A percentile compares a stretch with the other conserved stretches of the same genome.
phyloP scores from a whole-genome alignment of 2,113 vertebrate species.

The Aegotheles bennettii region DNA sequence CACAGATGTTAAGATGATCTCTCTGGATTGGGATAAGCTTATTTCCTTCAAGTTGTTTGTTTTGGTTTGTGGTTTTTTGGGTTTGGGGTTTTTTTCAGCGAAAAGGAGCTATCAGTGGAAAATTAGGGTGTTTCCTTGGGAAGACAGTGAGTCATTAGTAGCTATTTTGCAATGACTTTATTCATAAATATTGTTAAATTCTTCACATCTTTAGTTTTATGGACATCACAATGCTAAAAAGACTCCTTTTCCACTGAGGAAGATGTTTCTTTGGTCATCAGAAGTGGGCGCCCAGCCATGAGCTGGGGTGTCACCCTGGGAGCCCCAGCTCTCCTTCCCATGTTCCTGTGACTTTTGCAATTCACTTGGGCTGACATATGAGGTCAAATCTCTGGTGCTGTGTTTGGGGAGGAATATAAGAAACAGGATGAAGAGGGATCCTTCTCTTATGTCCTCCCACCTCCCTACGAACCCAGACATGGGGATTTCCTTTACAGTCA shows the following conservation, averaged over 20 bases:
- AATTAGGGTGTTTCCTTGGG: conserved; percentile 29
- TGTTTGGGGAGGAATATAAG: neutral
- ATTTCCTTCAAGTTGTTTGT: neutral
- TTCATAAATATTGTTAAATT: conserved; percentile 7
- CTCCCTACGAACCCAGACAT: fast-evolving
- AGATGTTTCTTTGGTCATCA: neutral
- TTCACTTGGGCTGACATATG: neutral
- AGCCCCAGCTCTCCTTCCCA: neutral
- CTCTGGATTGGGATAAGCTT: neutral
- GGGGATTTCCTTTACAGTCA: fast-evolving
- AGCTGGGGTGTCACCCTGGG: fast-evolving
- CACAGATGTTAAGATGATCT: neutral
- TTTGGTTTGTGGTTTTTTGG: too few species aligned
- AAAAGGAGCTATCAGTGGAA: neutral
- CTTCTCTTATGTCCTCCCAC: neutral
- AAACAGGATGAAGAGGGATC: neutral
- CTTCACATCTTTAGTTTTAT: neutral
- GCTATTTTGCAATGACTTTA: neutral
- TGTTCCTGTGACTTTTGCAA: neutral
- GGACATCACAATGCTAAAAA: neutral
- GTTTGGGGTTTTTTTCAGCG: neutral
- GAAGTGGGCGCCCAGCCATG: fast-evolving
- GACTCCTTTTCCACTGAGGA: neutral
- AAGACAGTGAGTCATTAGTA: conserved; percentile 16
- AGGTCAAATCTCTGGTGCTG: neutral